Base-by-base conservation (phyloP, 2,113 vertebrate species). In the Excalfactoria chinensis region DNA sequence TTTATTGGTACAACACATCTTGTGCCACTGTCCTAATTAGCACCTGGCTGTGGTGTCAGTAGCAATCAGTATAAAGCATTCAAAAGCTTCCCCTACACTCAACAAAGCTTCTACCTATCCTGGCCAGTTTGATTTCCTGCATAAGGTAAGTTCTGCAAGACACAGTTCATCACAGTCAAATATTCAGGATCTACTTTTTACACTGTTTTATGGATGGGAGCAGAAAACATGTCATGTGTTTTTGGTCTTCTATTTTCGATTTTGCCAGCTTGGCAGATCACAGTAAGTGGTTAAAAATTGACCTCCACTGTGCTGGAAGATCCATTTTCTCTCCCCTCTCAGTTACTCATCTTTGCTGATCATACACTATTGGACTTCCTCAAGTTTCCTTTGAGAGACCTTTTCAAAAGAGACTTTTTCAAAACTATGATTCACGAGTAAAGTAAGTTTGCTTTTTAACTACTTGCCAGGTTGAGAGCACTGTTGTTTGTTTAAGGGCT, bases 361-460 rank as follows among this genome's bases (percentile, higher is more conserved):
- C 59, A 26, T 80, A 79, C 26, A 10, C 7, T 89, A 14, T 63
- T 41, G 43, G 55, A 70, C 34, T 88, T 91, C 20, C 64, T 83
- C 51, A 88, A 67, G 28, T 84, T 94, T 89, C 66, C 56, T 86
- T 88, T 64, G 60, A 89, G 88, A 86, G 41, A 71, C 28, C 3
- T 11, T 49, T 49, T 49, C 48, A 49, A 49, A 49, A 74, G 69
- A 60, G 25, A 80, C 48, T 76, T 93, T 69, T 93, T 80, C 34
- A 80, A 79, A 80, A 88, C 73, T 63, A 83, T 85, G 32, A 41
- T 73, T 95, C 60, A 70, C 18, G 58, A 68, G 28, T 53, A 56
- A 25, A 22, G 15, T 60, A 51, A 68, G 11, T 79, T 68, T 71
- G 5, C 35, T 89, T 90, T 94, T 71, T 34, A 79, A 25, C 11